A percentile compares a stretch with the other conserved stretches of the same genome.
These are phyloP conservation scores for Auanema freiburgensis DNA, from an alignment of 2,888 invertebrate genomes.

Conservation along the genomic window DNA sequence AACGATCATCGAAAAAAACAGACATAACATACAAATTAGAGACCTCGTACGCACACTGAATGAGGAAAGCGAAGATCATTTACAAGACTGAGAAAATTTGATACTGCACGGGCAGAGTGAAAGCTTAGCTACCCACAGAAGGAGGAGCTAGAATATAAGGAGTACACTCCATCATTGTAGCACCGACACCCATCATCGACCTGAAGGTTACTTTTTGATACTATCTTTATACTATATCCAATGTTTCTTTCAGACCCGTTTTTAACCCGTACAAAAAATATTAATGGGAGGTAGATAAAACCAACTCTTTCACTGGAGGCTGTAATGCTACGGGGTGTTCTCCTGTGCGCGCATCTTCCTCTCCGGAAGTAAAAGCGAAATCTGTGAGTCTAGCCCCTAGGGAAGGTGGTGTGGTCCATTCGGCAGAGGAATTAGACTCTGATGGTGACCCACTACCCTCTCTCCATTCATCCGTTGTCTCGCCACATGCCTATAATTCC, in stretches of 20 bases:
- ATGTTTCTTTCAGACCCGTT: constrained; percentile 6
- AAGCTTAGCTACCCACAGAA: constrained; percentile 15
- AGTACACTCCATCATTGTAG: constrained; percentile 12
- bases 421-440: constrained; percentile 47
- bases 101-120: constrained; percentile 9
- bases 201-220: constrained; percentile 6
- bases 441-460: constrained; percentile 45
- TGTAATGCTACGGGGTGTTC: constrained; percentile 23
- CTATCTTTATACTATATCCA: background rate
- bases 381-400: constrained; percentile 12
- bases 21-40: constrained; percentile 7
- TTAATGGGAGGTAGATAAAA: constrained; percentile 23
- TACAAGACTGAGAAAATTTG: constrained; percentile 14
- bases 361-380: constrained; percentile 17
- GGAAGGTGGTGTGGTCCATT: constrained; percentile 31
- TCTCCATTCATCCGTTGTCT: constrained; percentile 40
- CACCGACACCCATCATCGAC: constrained; percentile 19
- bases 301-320: constrained; percentile 43
- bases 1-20: constrained; percentile 8
- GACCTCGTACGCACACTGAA: constrained; percentile 16
- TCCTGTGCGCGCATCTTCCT: constrained; percentile 25
- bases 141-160: constrained; percentile 21
- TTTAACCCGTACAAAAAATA: constrained; percentile 2
- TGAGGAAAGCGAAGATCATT: constrained; percentile 20
- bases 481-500: constrained; percentile 32